Evolutionary conservation across 1,140 invertebrate genomes (phyloP), one percentile per base, ranked within the genome.

Genomic region (Meloidogyne floridensis): DNA sequence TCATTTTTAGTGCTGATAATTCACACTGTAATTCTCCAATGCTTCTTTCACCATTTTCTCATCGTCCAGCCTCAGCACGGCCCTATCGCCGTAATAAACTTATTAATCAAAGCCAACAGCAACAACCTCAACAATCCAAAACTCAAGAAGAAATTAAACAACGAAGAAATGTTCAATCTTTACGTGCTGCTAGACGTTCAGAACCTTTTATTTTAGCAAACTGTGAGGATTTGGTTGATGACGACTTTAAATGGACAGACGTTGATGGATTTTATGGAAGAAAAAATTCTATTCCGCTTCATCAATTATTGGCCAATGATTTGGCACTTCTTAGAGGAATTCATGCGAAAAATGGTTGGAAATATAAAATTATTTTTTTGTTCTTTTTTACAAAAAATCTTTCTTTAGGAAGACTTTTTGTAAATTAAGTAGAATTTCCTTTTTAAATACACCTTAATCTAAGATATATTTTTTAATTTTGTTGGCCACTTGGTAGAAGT

Each of bases 1-100:
- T 80, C n/a, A 54, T 9, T 82, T 83, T 83, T 20, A 83, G 82
- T 77, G 82, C 82, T 42, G 82, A 83, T 72, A 82, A 53, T 51
- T 83, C 82, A 42, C 81, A 81, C 42, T 81, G 82, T 72, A 82
- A 53, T 51, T 83, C 82, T 54, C 82, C 82, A 20, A 72, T 65
- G 75, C 81, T 83, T 73, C 43, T 84, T 32, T 77, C 72, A n/a
- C 82, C 69, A 0, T 72, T 59, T 3, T 71, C 72, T 53, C 75
- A 83, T 18, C 82, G 82, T 18, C 82, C 82, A 10, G 20, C 53
- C 42, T 83, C 82, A 59, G 82, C 81, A 20, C 75, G 82, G 11
- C 75, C 81, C 3, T 83, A 77, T 71, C 73, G 83, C 2, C 81
- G 81, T 9, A 65, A 77, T 7, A 59, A 71, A 72, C 15, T 72